Evolutionary conservation across 1,140 invertebrate genomes (phyloP).

Genomic region (Gonioctena quinquepunctata): DNA sequence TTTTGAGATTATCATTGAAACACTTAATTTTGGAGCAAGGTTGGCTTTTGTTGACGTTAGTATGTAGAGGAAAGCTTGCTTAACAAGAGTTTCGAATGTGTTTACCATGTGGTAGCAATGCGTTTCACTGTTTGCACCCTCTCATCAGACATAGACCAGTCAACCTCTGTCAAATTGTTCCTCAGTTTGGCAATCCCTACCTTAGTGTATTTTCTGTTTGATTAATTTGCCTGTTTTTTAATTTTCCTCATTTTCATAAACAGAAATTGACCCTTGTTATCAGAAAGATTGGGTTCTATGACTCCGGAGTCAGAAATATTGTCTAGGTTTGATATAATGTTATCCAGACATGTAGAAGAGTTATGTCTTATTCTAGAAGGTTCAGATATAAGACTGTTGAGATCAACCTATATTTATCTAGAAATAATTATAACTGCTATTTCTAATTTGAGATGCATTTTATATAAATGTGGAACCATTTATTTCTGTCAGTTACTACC

Average conservation of each 20-base stretch:
- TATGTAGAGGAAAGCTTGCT: neutral
- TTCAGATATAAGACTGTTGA: neutral
- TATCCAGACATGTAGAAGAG: neutral
- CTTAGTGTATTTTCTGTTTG: neutral
- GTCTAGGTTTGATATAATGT: too few relatives aligned
- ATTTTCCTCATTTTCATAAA: neutral
- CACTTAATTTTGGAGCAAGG: neutral
- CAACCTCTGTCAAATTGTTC: too few relatives aligned
- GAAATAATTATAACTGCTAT: too few relatives aligned
- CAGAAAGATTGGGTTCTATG: neutral
- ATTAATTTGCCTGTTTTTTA: neutral
- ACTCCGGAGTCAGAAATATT: too few relatives aligned
- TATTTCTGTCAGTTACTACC: neutral
- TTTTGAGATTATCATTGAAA: neutral
- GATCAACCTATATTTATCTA: too few relatives aligned
- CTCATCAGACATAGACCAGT: neutral
- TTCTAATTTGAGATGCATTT: too few relatives aligned
- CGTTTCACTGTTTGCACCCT: neutral
- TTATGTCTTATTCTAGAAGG: neutral
- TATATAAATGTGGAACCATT: too few relatives aligned
- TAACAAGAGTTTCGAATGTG: neutral
- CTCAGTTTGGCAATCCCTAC: too few relatives aligned
- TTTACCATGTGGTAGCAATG: neutral
- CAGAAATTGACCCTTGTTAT: neutral
- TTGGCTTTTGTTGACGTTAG: neutral